Evolutionary conservation across 2,113 vertebrate species (phyloP).

Genomic region (Xiphophorus maculatus): DNA sequence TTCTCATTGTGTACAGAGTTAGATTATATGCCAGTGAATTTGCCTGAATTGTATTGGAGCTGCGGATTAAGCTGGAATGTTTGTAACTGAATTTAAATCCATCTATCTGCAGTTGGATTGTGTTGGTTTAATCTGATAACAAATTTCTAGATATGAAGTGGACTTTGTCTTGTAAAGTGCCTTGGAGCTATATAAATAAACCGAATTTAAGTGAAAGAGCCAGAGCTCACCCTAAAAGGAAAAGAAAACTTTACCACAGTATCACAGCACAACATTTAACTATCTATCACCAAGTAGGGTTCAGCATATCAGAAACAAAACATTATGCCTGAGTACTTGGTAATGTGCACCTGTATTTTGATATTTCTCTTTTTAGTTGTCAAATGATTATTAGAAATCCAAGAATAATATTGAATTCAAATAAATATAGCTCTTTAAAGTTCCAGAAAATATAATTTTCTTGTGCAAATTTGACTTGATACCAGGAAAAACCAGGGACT

Average conservation of each 20-base stretch:
- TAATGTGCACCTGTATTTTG: background rate
- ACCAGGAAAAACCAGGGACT: constrained; percentile 22
- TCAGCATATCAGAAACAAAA: constrained; percentile 14
- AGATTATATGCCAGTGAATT: background rate
- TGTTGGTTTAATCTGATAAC: background rate
- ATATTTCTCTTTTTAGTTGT: background rate
- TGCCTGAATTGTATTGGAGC: background rate
- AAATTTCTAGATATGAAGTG: background rate
- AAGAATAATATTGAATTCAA: constrained; percentile 2
- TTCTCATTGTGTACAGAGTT: background rate
- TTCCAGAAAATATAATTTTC: background rate
- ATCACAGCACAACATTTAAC: background rate
- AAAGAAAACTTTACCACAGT: background rate
- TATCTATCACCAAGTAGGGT: too few species aligned
- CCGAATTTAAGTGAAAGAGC: background rate
- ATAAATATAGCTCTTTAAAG: constrained; percentile 14
- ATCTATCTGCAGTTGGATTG: background rate
- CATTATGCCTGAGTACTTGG: background rate
- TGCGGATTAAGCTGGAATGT: background rate
- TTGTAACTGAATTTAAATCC: background rate
- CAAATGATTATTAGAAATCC: background rate
- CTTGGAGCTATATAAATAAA: background rate
- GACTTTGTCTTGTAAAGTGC: background rate
- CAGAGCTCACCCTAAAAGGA: background rate
- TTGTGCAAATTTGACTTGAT: constrained; percentile 15